Conservation (phyloP, 30 jellyfish, hydroid and myxozoan genomes). For the Hydractinia echinata region DNA sequence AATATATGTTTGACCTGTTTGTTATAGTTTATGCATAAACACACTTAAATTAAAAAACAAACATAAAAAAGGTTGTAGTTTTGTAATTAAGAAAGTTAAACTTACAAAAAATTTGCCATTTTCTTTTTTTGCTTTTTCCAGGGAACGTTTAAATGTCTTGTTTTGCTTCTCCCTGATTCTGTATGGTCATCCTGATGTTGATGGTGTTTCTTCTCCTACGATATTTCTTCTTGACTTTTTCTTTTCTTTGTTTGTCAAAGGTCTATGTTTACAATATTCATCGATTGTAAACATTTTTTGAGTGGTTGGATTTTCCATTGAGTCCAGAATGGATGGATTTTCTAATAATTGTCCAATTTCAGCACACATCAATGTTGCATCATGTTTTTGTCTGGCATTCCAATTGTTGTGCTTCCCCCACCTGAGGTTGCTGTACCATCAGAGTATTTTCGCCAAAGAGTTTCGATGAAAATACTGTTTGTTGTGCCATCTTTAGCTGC, state of each 20-base stretch:
- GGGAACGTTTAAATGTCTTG: neutral
- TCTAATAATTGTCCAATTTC: too few relatives aligned
- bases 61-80: neutral
- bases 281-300: neutral
- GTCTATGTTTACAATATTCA: neutral
- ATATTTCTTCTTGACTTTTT: neutral
- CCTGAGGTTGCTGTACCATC: slow-evolving; percentile 1
- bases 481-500: slow-evolving; percentile 12
- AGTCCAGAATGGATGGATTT: too few relatives aligned
- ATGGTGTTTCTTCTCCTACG: neutral
- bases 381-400: neutral
- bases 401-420: neutral
- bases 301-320: too few relatives aligned
- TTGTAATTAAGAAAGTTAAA: neutral
- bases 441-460: slow-evolving; percentile 1
- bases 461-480: neutral
- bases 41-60: neutral
- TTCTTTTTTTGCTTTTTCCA: neutral
- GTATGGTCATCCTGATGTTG: neutral
- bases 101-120: neutral
- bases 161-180: neutral
- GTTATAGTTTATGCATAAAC: too few relatives aligned
- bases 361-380: neutral
- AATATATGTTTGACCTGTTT: too few relatives aligned
- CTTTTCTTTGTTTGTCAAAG: neutral